Evolutionary conservation across 2,113 vertebrate genomes (phyloP), one percentile per base, ranked within the genome.

Genomic region (Caracal caracal): DNA sequence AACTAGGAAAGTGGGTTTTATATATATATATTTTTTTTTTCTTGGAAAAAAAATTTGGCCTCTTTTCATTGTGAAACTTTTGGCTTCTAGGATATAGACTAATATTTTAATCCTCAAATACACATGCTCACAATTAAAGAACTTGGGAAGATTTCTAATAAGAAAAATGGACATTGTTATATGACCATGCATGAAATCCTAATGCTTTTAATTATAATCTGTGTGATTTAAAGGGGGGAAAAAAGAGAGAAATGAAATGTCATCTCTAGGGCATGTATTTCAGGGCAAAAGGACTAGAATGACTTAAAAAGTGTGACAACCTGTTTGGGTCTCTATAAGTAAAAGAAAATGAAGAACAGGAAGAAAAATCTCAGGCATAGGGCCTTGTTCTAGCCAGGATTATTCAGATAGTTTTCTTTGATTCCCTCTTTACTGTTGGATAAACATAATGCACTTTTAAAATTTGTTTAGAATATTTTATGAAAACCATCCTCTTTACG

Each of bases 401-500:
- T 84, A 70, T 82, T 51, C n/a, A 61, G 16, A 82, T 76, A 33
- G 19, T 93, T 94, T 92, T 86, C 73, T 81, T 92, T 82, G 22
- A 26, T 88, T 93, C 86, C 24, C 93, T 92, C 20, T 49, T 95
- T 49, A 66, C 35, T 85, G 5, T 65, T 73, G 1, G 28, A 15
- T 35, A 89, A 71, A 68, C 30, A 68, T 35, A 68, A 68, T 63
- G 37, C 30, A 4, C 37, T 87, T 94, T 78, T 47, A 40, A 87
- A 83, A 89, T 83, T 91, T 73, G 73, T 76, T 95, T 91, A 86
- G 61, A 89, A 94, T 93, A 86, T 73, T 93, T 70, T 65, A 51
- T 87, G 15, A 90, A 88, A 97, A 28, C 20, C 26, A 73, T 86
- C 73, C 56, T 88, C 47, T 91, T 93, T 35, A 43, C 1, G 47